Evolutionary conservation across 2,113 vertebrate genomes (phyloP), one percentile per base, ranked within the genome.

Genomic region (Neomonachus schauinslandi): DNA sequence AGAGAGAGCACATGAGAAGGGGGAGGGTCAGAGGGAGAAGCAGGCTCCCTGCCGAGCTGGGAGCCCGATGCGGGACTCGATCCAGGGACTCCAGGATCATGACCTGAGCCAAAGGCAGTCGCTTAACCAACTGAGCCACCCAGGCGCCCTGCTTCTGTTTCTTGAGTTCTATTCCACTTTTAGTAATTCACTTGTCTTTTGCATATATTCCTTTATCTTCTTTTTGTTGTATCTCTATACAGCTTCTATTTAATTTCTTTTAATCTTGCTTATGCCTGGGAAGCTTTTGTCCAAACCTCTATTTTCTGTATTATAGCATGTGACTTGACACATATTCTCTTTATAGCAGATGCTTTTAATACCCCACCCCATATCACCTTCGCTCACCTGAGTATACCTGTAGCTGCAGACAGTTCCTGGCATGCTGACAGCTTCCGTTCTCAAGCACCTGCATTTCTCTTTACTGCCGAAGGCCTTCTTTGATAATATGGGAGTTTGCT

Each of bases 151-250:
- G 2, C 9, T 57, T 88, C 63, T 86, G 6, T 91, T 74, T 93
- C 33, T 87, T 85, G 36, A 39, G 5, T 19, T 81, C 80, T 69
- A 63, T 28, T 57, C 8, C 46, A 82, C n/a, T 92, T n/a, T 61
- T 39, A 83, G 53, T 26, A 31, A 16, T 74, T 92, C 31, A 53
- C 77, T 91, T 95, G 83, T 80, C 46, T 85, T 91, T 92, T 87
- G 19, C 7, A 72, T n/a, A 7, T 79, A 51, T 85, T 95, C 39
- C 33, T 86, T 42, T n/a, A 61, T 80, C 13, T 61, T 91, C 46
- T 85, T 92, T 19, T 71, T 61, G 7, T 61, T 22, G 16, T 8
- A 65, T 55, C 67, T 93, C 18, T 51, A 22, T 13, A 39, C 14
- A 65, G 11, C 18, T 76, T 82, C 46, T 67, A 36, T 28, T 87